Evolutionary conservation across 2,797 vertebrate genomes (phyloP).

Genomic region (Emys orbicularis): DNA sequence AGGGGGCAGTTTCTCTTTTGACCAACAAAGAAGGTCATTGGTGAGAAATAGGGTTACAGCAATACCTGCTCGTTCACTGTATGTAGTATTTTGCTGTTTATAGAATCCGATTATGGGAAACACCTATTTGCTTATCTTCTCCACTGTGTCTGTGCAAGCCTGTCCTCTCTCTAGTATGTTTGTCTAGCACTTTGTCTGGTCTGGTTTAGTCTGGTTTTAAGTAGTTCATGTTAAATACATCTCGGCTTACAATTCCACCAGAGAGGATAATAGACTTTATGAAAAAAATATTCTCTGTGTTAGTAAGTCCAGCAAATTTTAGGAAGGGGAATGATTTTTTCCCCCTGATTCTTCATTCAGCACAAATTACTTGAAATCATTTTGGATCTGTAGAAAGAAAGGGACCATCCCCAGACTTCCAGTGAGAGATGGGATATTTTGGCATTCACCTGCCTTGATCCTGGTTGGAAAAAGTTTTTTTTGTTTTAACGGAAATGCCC

Average conservation of each 20-base stretch:
- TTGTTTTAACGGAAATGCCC: not conserved
- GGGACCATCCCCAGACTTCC: not conserved
- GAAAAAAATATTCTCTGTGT: not conserved
- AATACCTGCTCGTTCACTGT: not conserved
- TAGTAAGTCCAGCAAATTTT: not conserved
- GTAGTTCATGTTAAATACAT: rapidly evolving
- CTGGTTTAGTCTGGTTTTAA: not conserved
- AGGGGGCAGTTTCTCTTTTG: conserved; percentile 32
- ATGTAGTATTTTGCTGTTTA: not conserved
- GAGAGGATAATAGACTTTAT: rapidly evolving
- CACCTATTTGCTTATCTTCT: not conserved
- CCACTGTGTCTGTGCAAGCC: rapidly evolving
- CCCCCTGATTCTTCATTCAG: rapidly evolving
- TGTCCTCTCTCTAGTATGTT: not conserved
- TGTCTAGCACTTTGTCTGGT: rapidly evolving
- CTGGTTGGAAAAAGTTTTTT: rapidly evolving
- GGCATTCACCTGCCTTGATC: not conserved
- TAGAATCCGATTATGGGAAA: not conserved
- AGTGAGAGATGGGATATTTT: not conserved
- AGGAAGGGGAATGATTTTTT: rapidly evolving
- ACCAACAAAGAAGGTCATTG: conserved; percentile 65
- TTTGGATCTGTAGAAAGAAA: not conserved
- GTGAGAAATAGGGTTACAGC: not conserved
- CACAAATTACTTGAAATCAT: not conserved
- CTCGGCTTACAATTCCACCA: rapidly evolving